Evolutionary conservation across 2,888 invertebrate species (phyloP), one percentile per base, ranked within the genome.

Genomic region (Agriopis marginaria): DNA sequence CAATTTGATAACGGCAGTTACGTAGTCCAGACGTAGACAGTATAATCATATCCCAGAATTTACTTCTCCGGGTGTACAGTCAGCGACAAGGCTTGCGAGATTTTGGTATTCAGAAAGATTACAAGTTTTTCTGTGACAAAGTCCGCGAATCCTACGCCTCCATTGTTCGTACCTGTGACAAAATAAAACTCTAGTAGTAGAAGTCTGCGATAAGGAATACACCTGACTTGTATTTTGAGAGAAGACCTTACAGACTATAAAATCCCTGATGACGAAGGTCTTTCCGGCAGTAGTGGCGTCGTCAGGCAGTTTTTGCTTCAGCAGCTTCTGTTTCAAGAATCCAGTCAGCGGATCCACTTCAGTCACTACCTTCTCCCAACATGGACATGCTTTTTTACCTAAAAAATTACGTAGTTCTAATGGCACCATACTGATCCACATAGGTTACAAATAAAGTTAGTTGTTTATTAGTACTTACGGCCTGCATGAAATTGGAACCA

Each of bases 11-110:
- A 32, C 7, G 39, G 32, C 53, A 53, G 39, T 53, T 12, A 12
- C n/a, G 7, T 12, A 53, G 12, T 53, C 32, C 6, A 42, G 42
- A 42, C 7, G 39, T 10, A 42, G 42, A 42, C 7, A 54, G 32
- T 53, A 56, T 14, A 14, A 0, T 17, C 10, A 8, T 42, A 14
- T 11, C 10, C 5, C 40, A 56, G 3, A 56, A 67, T 47, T 88
- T 85, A 95, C 95, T 91, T 93, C 75, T 95, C 93, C 3, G 95
- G 94, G 71, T 95, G 95, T 11, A 93, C 89, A 17, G 94, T 86
- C 8, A 95, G 78, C 0, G 94, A 81, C 7, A 89, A 81, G 3
- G 94, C 90, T 17, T 82, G 72, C 23, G 91, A 87, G 49, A 87
- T 88, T 54, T 86, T 90, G 68, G 84, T 86, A 67, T 93, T 86